phyloP scores from a whole-genome alignment of 2,797 vertebrate genomes.

The Botia almorhae region DNA sequence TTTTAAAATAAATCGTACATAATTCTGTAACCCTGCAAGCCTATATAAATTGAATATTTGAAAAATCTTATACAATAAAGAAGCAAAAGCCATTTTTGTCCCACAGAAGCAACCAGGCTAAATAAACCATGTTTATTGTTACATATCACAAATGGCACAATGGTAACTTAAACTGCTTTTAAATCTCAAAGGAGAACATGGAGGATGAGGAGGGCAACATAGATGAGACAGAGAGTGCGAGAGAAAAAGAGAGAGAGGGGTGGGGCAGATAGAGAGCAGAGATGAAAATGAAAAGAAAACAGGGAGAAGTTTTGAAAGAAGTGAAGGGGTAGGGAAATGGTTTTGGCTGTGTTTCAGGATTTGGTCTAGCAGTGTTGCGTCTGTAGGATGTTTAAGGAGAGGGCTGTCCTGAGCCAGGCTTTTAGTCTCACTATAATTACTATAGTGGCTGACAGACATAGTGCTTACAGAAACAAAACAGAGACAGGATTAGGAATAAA shows the following conservation, averaged over 20 bases:
- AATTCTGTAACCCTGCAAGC: slow-evolving; percentile 24
- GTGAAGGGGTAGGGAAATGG: slow-evolving; percentile 60
- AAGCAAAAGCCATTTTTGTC: slow-evolving; percentile 35
- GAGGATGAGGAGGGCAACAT: background rate
- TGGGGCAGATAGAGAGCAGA: background rate
- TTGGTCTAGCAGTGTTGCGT: slow-evolving; percentile 67
- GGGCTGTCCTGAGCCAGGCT: slow-evolving; percentile 75
- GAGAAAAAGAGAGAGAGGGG: slow-evolving; percentile 5
- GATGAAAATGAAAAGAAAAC: slow-evolving; percentile 7
- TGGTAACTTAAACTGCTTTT: slow-evolving; percentile 50
- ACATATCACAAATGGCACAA: slow-evolving; percentile 22
- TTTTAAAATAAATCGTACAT: background rate
- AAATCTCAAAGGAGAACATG: slow-evolving; percentile 35
- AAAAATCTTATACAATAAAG: slow-evolving; percentile 26
- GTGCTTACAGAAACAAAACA: slow-evolving; percentile 85
- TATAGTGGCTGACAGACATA: slow-evolving; percentile 81
- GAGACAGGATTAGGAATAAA: slow-evolving; percentile 80
- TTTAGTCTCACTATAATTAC: slow-evolving; percentile 84
- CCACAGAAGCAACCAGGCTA: slow-evolving; percentile 2
- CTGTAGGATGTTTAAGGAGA: slow-evolving; percentile 80
- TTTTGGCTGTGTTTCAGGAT: slow-evolving; percentile 77
- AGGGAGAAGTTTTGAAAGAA: slow-evolving; percentile 43
- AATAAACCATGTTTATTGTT: slow-evolving; percentile 28
- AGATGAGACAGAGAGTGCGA: background rate
- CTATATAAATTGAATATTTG: slow-evolving; percentile 33